Base-by-base conservation (phyloP, 2,113 vertebrate genomes). In the Apistogramma diplotaenia region DNA sequence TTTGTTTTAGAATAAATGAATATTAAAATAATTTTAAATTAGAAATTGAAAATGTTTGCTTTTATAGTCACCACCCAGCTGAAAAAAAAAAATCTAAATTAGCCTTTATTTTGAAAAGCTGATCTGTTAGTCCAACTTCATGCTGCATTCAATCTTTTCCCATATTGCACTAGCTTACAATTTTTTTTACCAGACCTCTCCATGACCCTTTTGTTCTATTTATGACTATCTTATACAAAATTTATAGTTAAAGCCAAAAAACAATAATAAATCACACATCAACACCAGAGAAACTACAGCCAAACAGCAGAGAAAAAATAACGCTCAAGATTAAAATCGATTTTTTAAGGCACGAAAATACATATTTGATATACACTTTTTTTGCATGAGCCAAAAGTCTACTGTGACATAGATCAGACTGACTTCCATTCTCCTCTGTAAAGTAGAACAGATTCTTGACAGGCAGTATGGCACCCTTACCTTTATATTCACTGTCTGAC, bases 401-500 rank as follows among this genome's bases (percentile, higher is more conserved):
- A 16, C 12, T 29, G 4, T 35, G 18, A 46, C 57, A 31, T 23
- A 58, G 11, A 62, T 25, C 43, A 74, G 11, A 33, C 27, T 58
- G 40, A 12, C 21, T 35, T 75, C 33, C 12, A 53, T 1, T 54
- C 61, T 55, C 9, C 8, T 31, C 35, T 18, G 27, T 35, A n/a
- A 4, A 49, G 73, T 58, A 37, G 58, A 77, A 5, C 74, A 49
- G 15, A 23, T 12, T 31, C 9, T 37, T 4, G 5, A 29, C 62
- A 29, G 15, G 7, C 23, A 3, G 2, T 31, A 16, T 8, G 2
- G 11, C 15, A 13, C 11, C 5, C 78, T 96, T 96, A 99, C 98
- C 98, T 99, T 99, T 99, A 59, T 99, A 99, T 88, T 99, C 97
- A 3, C 97, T 97, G 87, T 99, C 98, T 13, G 97, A 99, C 0